phyloP scores from a whole-genome alignment of 2,113 vertebrate species.

The Hippocampus zosterae region DNA sequence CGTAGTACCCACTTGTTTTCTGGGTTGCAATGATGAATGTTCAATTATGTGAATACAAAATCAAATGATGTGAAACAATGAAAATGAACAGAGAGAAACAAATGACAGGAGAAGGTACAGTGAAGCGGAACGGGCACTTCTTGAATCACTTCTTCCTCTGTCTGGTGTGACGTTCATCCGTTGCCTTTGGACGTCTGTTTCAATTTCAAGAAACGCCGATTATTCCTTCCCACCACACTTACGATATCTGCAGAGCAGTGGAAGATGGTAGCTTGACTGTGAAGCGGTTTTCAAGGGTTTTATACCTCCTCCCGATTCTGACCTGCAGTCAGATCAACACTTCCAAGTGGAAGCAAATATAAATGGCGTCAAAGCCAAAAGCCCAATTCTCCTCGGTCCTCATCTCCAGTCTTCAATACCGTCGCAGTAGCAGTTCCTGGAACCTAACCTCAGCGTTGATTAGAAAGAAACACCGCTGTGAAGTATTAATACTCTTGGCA shows the following conservation, averaged over 20 bases:
- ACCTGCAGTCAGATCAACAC: constrained; percentile 31
- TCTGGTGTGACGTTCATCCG: constrained; percentile 17
- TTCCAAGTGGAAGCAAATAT: constrained; percentile 43
- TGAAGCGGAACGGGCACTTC: constrained; percentile 65
- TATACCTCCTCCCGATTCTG: constrained; percentile 8
- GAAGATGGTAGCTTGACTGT: constrained; percentile 63
- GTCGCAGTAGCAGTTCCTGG: constrained; percentile 26
- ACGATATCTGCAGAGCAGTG: constrained; percentile 47
- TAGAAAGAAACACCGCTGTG: constrained; percentile 19
- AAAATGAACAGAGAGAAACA: constrained; percentile 45
- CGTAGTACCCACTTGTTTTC: constrained; percentile 28
- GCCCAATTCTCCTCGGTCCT: constrained; percentile 18
- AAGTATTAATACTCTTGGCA: constrained; percentile 45
- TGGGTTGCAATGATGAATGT: constrained; percentile 34
- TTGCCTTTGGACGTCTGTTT: constrained; percentile 29
- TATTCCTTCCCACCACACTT: constrained; percentile 22
- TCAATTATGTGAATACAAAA: constrained; percentile 59
- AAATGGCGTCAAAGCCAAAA: constrained; percentile 24
- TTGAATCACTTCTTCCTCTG: constrained; percentile 47
- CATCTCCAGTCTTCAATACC: constrained; percentile 23
- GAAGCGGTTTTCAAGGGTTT: constrained; percentile 39
- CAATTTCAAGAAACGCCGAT: constrained; percentile 18
- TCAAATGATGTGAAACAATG: constrained; percentile 11
- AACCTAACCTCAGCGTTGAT: constrained; percentile 19
- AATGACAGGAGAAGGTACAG: constrained; percentile 33